phyloP scores from a whole-genome alignment of 2,113 vertebrate species.

The Grus americana region DNA sequence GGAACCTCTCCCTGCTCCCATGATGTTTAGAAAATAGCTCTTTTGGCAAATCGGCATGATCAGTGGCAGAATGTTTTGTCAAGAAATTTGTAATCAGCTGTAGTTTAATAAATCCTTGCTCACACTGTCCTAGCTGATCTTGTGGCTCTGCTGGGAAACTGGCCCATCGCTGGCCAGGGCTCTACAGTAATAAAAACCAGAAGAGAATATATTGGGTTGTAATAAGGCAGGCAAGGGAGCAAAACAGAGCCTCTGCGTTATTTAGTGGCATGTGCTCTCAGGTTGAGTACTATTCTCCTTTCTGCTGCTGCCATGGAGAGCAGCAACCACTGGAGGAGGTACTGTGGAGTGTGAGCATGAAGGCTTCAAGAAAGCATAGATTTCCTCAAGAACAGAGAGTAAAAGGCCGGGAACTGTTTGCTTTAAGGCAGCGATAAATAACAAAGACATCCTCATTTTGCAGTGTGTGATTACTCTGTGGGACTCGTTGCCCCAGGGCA shows the following conservation, averaged over 20 bases:
- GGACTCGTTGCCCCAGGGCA: not conserved
- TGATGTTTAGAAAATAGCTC: not conserved
- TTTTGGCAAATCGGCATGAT: not conserved
- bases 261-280: not conserved
- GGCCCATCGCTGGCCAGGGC: rapidly evolving
- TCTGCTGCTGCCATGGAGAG: not conserved
- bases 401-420: not conserved
- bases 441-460: conserved; percentile 5
- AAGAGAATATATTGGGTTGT: not conserved
- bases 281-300: not conserved
- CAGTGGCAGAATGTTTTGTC: not conserved
- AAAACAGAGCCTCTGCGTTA: not conserved
- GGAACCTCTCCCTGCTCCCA: not conserved
- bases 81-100: not conserved
- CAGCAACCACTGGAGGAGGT: not conserved
- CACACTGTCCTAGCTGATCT: not conserved
- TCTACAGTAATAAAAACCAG: not conserved
- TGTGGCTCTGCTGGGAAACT: not conserved
- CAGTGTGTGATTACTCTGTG: conserved; percentile 6
- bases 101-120: not conserved
- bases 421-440: conserved; percentile 5
- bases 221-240: not conserved
- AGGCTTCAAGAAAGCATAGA: not conserved
- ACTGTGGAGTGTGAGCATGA: not conserved
- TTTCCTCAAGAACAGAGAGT: not conserved